Evolutionary conservation across 2,113 vertebrate genomes (phyloP).

Genomic region (Empidonax traillii): DNA sequence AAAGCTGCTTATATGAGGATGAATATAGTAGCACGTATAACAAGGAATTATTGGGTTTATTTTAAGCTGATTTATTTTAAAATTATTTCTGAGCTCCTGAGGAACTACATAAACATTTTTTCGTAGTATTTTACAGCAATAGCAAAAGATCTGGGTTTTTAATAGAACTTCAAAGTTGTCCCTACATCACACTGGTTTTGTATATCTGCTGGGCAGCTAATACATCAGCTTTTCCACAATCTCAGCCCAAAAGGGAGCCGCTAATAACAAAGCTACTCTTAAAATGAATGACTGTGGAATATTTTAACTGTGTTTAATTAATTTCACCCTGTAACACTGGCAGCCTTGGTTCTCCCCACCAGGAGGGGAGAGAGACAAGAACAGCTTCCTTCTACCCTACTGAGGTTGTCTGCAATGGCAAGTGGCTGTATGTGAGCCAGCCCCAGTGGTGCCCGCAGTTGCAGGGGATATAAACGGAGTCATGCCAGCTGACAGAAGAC

Average conservation of each 20-base stretch:
- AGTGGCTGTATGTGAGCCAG: background rate
- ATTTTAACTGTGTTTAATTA: background rate
- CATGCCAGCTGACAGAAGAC: background rate
- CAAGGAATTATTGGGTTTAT: conserved; percentile 51
- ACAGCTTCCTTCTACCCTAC: background rate
- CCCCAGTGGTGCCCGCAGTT: background rate
- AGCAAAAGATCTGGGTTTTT: background rate
- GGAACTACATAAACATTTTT: conserved; percentile 28
- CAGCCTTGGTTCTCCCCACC: background rate
- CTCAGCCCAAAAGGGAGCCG: background rate
- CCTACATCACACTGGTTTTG: background rate
- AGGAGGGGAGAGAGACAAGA: background rate
- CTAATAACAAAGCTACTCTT: background rate
- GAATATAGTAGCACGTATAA: conserved; percentile 31
- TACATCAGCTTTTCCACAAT: background rate
- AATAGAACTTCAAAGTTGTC: background rate
- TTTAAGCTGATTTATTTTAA: conserved; percentile 64
- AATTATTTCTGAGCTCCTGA: conserved; percentile 49
- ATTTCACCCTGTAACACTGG: background rate
- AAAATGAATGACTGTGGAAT: background rate
- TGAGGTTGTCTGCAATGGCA: background rate
- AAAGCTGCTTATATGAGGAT: conserved; percentile 58
- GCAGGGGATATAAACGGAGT: background rate
- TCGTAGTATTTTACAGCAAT: background rate
- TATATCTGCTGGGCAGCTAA: background rate